Evolutionary conservation across 2,797 vertebrate species (phyloP).

Genomic region (Sebastes cheni): DNA sequence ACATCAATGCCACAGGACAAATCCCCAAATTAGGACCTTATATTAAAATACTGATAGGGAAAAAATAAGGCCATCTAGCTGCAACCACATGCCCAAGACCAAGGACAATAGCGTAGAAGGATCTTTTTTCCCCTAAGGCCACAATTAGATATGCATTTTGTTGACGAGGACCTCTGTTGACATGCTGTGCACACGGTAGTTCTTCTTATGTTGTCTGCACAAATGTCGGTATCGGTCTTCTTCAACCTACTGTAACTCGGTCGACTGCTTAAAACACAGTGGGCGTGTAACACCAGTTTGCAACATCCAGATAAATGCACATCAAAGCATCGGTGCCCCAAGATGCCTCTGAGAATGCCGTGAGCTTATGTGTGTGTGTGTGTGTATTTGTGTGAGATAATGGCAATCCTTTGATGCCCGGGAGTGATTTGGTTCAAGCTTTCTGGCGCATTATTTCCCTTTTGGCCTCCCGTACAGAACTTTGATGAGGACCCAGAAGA

Average conservation of each 20-base stretch:
- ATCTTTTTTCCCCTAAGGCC: background rate
- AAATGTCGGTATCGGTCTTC: background rate
- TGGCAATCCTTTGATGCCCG: conserved; percentile 78
- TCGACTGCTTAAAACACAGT: conserved; percentile 5
- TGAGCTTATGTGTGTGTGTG: conserved; percentile 43
- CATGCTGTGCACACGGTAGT: too few relatives aligned
- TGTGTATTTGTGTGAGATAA: conserved; percentile 73
- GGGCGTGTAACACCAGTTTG: conserved; percentile 29
- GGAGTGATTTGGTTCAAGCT: conserved; percentile 69
- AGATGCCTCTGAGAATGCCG: conserved; percentile 52
- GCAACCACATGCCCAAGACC: background rate
- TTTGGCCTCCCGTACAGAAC: conserved; percentile 70
- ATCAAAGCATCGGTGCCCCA: conserved; percentile 69
- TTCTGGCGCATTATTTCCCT: conserved; percentile 66
- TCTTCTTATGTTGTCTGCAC: too few relatives aligned
- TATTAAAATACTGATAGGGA: background rate
- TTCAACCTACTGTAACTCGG: conserved; percentile 11
- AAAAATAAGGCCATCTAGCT: background rate
- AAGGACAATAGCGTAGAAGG: background rate
- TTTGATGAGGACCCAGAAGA: conserved; percentile 81
- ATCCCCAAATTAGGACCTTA: background rate
- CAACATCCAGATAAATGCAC: conserved; percentile 73
- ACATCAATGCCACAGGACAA: background rate
- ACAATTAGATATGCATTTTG: background rate
- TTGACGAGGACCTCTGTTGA: background rate